Evolutionary conservation across 2,888 invertebrate genomes (phyloP).

Genomic region (Saturnia pavonia): DNA sequence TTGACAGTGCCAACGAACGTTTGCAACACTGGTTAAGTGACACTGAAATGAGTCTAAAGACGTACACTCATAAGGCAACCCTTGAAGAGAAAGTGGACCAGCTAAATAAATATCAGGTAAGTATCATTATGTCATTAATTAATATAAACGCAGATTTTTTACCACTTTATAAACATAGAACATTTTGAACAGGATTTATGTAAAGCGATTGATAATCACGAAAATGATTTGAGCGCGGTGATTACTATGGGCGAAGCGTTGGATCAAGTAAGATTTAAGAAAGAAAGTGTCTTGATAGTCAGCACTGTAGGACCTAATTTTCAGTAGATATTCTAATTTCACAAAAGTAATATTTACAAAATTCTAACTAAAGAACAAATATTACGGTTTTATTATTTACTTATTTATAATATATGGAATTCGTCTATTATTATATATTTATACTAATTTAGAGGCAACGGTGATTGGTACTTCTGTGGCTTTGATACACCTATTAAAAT

Average conservation of each 20-base stretch:
- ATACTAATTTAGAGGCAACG: constrained; percentile 50
- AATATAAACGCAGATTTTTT: background rate
- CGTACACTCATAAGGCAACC: constrained; percentile 90
- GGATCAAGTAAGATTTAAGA: constrained; percentile 88
- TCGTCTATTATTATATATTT: constrained; percentile 33
- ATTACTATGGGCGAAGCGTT: constrained; percentile 89
- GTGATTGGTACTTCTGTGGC: constrained; percentile 49
- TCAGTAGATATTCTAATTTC: constrained; percentile 72
- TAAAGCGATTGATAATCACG: constrained; percentile 87
- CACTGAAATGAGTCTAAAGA: constrained; percentile 92
- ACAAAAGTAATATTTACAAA: constrained; percentile 49
- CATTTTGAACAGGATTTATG: constrained; percentile 86
- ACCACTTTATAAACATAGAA: constrained; percentile 24
- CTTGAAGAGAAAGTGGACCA: constrained; percentile 95
- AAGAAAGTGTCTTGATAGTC: constrained; percentile 34
- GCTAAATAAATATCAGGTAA: constrained; percentile 93
- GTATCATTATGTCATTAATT: constrained; percentile 26
- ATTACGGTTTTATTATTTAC: constrained; percentile 24
- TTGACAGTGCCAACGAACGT: constrained; percentile 91
- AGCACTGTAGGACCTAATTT: constrained; percentile 74
- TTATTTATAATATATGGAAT: constrained; percentile 25
- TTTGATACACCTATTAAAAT: constrained; percentile 34
- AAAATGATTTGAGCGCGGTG: constrained; percentile 87
- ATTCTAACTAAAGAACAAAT: constrained; percentile 42
- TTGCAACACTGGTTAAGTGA: constrained; percentile 92